phyloP scores from a whole-genome alignment of 2,797 vertebrate genomes.

The Pipistrellus pipistrellus region DNA sequence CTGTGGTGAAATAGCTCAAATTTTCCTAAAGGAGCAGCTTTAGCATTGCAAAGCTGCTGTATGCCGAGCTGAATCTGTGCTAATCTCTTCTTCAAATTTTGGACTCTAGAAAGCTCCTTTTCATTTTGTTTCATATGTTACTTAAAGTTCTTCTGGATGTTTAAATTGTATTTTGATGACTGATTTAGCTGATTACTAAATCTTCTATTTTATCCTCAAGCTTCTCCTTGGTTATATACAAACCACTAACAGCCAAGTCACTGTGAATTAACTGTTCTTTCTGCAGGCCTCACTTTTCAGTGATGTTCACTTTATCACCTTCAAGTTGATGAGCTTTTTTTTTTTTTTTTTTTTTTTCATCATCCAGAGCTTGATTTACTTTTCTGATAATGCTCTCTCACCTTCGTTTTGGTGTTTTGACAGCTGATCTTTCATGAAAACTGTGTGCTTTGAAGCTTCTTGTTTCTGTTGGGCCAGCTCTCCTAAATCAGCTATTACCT shows the following conservation, averaged over 20 bases:
- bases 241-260: constrained; percentile 91
- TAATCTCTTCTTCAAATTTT: constrained; percentile 91
- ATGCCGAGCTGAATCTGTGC: constrained; percentile 93
- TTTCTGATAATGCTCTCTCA: constrained; percentile 85
- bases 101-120: constrained; percentile 84
- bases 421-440: constrained; percentile 94
- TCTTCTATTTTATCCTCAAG: constrained; percentile 88
- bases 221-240: constrained; percentile 92
- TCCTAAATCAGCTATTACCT: constrained; percentile 91
- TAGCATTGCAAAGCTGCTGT: constrained; percentile 92
- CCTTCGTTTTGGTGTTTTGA: constrained; percentile 90
- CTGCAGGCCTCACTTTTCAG: constrained; percentile 86
- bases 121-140: constrained; percentile 61
- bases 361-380: constrained; percentile 89
- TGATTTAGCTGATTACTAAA: constrained; percentile 80
- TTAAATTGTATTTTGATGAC: constrained; percentile 83
- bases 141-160: constrained; percentile 87
- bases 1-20: constrained; percentile 86
- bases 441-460: constrained; percentile 95
- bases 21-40: constrained; percentile 91
- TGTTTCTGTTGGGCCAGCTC: constrained; percentile 95
- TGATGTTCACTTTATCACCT: constrained; percentile 83
- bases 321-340: constrained; percentile 75
- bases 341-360: constrained; percentile 77
- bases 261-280: constrained; percentile 89